These are phyloP conservation scores for Gallinago solitaria DNA, from an alignment of 2,797 vertebrate species.

Conservation along the genomic window DNA sequence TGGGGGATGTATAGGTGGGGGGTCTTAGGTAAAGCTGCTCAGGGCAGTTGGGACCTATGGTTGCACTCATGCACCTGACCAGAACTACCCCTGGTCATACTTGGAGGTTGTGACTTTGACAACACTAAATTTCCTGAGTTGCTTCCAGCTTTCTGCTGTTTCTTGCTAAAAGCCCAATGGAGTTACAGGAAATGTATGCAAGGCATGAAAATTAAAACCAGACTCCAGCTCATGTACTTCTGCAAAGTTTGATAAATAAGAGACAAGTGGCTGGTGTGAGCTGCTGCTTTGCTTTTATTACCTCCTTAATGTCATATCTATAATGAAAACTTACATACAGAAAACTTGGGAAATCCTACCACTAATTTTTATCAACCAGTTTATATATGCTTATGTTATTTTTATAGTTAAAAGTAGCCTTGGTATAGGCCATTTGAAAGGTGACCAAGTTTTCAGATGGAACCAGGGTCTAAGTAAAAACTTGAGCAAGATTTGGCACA, in stretches of 20 bases:
- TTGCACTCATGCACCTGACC: background rate
- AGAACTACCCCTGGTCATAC: background rate
- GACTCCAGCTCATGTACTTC: background rate
- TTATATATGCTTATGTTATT: background rate
- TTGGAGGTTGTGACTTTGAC: background rate
- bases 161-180: background rate
- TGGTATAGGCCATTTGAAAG: background rate
- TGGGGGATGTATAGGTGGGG: background rate
- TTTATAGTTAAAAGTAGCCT: background rate
- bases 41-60: background rate
- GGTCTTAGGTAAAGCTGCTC: background rate
- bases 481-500: background rate
- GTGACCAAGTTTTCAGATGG: background rate
- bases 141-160: background rate
- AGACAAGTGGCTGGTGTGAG: rapidly evolving
- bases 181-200: background rate
- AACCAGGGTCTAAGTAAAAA: background rate
- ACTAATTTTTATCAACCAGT: background rate
- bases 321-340: background rate
- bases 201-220: background rate
- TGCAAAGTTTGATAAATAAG: background rate
- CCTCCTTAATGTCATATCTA: background rate
- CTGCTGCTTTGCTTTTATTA: background rate
- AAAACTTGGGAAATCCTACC: background rate
- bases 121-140: background rate